Evolutionary conservation across 2,888 invertebrate species (phyloP), one percentile per base, ranked within the genome.

Genomic region (Eilema sororculum): DNA sequence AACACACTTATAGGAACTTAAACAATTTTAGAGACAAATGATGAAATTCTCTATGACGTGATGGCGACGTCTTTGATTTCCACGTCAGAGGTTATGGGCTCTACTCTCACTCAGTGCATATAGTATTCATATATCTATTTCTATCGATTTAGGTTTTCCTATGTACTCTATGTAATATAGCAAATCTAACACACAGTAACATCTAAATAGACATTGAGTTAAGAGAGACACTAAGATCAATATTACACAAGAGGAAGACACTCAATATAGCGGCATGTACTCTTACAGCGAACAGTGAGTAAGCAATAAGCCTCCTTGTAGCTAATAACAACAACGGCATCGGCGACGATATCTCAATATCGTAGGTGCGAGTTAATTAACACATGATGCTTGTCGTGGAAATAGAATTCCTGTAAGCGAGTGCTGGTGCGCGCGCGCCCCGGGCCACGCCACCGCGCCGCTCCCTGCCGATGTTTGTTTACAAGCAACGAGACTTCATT

Each of bases 401-500:
- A 95, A 95, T 95, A 95, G 94, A 94, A 94, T 94, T 94, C 93
- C 90, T 92, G 94, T 93, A 92, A 93, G 90, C 89, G 87, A 83
- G 85, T 80, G 79, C 71, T 69, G 68, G 92, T 90, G 93, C 91
- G 92, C 94, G 89, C 90, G 93, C 93, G 92, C 93, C 90, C 90
- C 85, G 87, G 87, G 89, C 86, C 83, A 80, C 84, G 80, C 77
- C 77, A 78, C 80, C 84, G 84, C 84, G 84, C 84, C 85, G 81
- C 83, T 81, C 86, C 82, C 75, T 86, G 88, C 88, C 80, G 80
- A 86, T 94, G 93, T 95, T 95, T 95, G 95, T 95, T 95, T 95
- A 95, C 95, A 95, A 94, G 91, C 94, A 90, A 90, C 94, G 93
- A 95, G 95, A 95, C 95, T 95, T 95, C 95, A 95, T 95, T 95